Evolutionary conservation across 2,888 invertebrate species (phyloP).

Genomic region (Ormyrus pomaceus): DNA sequence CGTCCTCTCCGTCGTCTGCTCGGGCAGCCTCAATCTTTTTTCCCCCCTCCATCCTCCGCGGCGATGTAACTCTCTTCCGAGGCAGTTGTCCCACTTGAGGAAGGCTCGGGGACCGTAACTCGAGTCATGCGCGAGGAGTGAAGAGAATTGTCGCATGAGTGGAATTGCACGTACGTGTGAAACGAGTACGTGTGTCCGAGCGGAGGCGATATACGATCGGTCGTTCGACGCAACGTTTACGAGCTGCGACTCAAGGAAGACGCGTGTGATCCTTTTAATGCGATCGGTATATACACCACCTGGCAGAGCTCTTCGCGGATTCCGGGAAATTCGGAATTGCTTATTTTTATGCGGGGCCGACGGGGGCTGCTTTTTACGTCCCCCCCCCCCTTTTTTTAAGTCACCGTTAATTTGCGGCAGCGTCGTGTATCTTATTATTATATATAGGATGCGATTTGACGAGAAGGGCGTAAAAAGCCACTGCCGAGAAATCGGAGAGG

Average conservation of each 20-base stretch:
- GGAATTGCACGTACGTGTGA: conserved; percentile 16
- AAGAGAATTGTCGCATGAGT: conserved; percentile 58
- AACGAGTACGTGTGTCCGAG: conserved; percentile 10
- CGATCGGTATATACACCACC: not conserved
- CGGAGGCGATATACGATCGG: conserved; percentile 49
- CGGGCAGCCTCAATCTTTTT: conserved; percentile 1
- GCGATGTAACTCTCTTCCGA: conserved; percentile 28
- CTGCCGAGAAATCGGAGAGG: conserved; percentile 3
- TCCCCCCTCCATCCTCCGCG: not conserved
- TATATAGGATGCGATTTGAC: not conserved
- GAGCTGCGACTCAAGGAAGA: conserved; percentile 33
- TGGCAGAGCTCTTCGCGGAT: not conserved
- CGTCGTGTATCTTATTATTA: conserved; percentile 26
- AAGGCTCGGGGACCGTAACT: conserved; percentile 27
- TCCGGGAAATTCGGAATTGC: conserved; percentile 25
- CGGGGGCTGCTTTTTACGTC: not conserved
- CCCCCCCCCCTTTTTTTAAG: not conserved
- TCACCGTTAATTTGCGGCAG: conserved; percentile 13
- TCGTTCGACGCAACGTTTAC: conserved; percentile 52
- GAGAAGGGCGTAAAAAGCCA: conserved; percentile 9
- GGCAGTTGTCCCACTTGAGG: conserved; percentile 29
- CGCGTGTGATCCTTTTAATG: conserved; percentile 46
- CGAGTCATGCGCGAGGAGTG: conserved; percentile 41
- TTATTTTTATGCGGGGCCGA: conserved; percentile 27
- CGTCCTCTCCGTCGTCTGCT: not conserved